phyloP scores from a whole-genome alignment of 2,113 vertebrate genomes.

The Melanerpes formicivorus region DNA sequence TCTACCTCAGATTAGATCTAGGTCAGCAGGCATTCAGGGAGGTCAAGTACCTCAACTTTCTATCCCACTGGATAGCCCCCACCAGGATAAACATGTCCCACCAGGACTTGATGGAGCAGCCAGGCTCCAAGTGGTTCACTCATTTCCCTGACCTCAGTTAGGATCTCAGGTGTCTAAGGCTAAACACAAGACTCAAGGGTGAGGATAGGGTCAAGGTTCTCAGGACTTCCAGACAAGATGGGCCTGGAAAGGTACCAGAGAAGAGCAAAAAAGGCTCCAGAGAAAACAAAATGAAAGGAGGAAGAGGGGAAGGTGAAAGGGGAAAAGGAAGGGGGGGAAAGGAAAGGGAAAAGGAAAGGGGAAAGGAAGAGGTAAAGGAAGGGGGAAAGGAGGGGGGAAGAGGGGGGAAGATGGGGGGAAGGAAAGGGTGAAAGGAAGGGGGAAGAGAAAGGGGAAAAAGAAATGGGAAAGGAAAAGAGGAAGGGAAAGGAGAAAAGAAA shows the following conservation, averaged over 20 bases:
- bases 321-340: too few species aligned
- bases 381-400: too few species aligned
- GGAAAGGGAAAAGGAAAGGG: too few species aligned
- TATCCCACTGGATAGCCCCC: neutral
- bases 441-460: too few species aligned
- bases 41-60: neutral
- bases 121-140: neutral
- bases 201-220: neutral
- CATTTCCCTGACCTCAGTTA: rapidly evolving
- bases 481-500: too few species aligned
- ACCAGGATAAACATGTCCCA: neutral
- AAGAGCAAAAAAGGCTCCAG: neutral
- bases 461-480: too few species aligned
- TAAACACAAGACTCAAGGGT: neutral
- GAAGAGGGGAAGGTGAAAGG: neutral
- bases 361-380: too few species aligned
- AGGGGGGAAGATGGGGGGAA: too few species aligned
- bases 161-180: neutral
- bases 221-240: neutral
- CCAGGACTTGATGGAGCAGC: neutral
- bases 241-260: neutral
- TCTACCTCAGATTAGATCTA: neutral
- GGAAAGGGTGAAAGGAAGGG: too few species aligned
- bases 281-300: neutral
- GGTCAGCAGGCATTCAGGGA: neutral